Evolutionary conservation across 2,888 invertebrate species (phyloP), one percentile per base, ranked within the genome.

Genomic region (Drosophila tripunctata): DNA sequence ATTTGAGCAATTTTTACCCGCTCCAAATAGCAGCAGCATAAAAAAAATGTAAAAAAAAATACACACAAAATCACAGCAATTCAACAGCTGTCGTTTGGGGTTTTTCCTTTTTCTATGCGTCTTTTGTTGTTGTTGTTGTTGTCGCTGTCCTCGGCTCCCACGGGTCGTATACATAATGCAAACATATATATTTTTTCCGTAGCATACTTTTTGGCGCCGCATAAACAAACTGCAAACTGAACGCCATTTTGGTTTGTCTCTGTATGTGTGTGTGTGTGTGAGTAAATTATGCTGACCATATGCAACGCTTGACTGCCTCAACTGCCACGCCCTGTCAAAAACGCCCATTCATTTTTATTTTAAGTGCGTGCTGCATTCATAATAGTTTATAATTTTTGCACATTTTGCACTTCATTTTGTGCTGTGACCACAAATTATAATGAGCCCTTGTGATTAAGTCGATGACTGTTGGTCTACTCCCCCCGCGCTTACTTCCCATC

Each of bases 391-490:
- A 71, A 86, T 83, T 80, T 80, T 70, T 80, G 71, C 86, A 66
- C 77, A 80, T 60, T 80, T 83, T 56, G 81, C 78, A 83, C 81
- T 79, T 82, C 83, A 79, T 75, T 85, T 79, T 86, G 66, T 50
- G 84, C 87, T 61, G 71, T 66, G 78, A 86, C 80, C 80, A 83
- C 80, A 80, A 80, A 84, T 83, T 80, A 86, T 80, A 80, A 80
- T 83, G 87, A 80, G 78, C 75, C 84, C 73, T 86, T 80, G 87
- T 80, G 67, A 80, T 67, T 80, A 77, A 77, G 84, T 62, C 84
- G 73, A 33, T 60, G 63, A 33, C 45, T 52, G 44, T n/a, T n/a
- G n/a, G n/a, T n/a, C n/a, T n/a, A n/a, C n/a, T n/a, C 19, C 6
- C n/a, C 40, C 17, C 27, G 38, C 41, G 7, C 10, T 5, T 3